Evolutionary conservation across 2,888 invertebrate genomes (phyloP), one percentile per base, ranked within the genome.

Genomic region (Lycophotia porphyrea): DNA sequence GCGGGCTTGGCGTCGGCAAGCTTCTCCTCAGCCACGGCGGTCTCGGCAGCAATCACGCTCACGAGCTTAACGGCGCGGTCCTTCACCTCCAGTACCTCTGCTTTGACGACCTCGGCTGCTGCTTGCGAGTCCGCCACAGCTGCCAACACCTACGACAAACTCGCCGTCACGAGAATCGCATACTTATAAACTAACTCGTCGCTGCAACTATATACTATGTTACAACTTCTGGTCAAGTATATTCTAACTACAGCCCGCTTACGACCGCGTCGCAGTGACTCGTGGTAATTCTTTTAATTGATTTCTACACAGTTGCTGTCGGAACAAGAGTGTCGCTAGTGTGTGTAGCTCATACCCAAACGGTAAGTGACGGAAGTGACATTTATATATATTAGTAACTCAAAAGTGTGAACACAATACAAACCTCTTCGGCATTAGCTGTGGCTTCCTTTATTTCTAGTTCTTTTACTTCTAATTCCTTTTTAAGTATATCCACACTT

Each of bases 1-100:
- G 99, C 99, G 0, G 99, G 99, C 89, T 97, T 97, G 0, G 99
- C 99, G 1, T 97, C 98, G 84, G 98, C 97, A 27, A 99, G 94
- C 89, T 98, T 99, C 8, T 96, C 97, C 90, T 98, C 98, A 0
- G 99, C 99, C 5, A 97, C 95, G 15, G 97, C 97, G 84, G 98
- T 98, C 90, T 99, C 99, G 0, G 97, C 97, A 5, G 98, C 97
- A 82, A 99, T 99, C 42, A 97, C 97, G 88, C 97, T 97, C 18
- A 99, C 98, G 31, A 99, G 97, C 68, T 97, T 97, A 91, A 98
- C 98, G 0, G 99, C 99, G 80, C 97, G 97, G 69, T 98, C 98
- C 92, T 98, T 98, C 39, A 98, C 98, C 69, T 97, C 96, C 85
- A 98, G 97, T 36, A 99, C 99, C 90, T 98, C 98, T 24, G 97